Conservation (phyloP, 2,797 vertebrate genomes). For the Acridotheres tristis region DNA sequence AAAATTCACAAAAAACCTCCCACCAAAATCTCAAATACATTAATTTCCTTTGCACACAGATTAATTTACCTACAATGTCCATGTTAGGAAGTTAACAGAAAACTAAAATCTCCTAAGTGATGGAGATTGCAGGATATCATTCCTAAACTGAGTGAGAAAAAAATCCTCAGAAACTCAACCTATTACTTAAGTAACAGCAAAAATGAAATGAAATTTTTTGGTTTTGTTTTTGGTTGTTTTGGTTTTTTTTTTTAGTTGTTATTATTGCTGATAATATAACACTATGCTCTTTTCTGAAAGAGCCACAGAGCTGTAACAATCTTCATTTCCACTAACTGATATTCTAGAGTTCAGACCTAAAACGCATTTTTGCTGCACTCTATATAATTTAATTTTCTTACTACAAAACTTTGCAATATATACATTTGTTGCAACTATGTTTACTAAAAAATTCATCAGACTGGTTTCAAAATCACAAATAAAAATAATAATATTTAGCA, state of each 20-base stretch:
- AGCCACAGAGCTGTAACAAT: neutral
- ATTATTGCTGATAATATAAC: neutral
- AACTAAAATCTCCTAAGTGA: neutral
- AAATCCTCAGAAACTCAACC: neutral
- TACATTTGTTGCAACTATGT: constrained; percentile 34
- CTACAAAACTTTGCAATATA: constrained; percentile 47
- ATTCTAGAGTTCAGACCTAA: constrained; percentile 47
- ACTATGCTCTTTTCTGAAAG: neutral
- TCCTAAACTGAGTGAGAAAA: neutral
- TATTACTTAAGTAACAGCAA: constrained; percentile 13
- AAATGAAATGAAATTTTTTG: neutral
- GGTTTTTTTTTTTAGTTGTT: neutral
- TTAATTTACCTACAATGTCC: neutral
- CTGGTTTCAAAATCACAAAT: neutral
- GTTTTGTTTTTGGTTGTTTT: neutral
- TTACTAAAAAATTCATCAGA: constrained; percentile 11
- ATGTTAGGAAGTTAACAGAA: neutral
- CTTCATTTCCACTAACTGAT: neutral
- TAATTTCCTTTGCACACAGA: neutral
- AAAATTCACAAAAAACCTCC: neutral
- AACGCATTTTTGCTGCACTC: neutral
- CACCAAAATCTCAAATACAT: neutral
- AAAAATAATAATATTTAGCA: neutral
- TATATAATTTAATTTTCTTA: constrained; percentile 64
- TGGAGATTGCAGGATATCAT: neutral